Evolutionary conservation across 2,113 vertebrate species (phyloP), one percentile per base, ranked within the genome.

Genomic region (Morone chrysops): DNA sequence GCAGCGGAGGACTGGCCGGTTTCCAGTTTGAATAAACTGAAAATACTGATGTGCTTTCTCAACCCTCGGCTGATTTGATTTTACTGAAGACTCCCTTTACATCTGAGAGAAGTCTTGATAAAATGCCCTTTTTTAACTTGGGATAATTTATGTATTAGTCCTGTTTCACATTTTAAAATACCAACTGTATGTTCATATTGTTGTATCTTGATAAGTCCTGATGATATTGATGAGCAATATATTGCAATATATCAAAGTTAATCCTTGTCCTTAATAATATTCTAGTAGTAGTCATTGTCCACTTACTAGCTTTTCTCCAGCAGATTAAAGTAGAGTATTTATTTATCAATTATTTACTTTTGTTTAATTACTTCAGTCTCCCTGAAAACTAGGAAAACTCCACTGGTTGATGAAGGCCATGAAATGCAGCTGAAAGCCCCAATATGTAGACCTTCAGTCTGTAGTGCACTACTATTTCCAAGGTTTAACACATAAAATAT

Each of bases 21-120:
- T 75, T 90, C 91, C 88, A 90, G 87, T 67, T 81, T 43, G 76
- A 80, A 89, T 69, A 70, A 83, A 82, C 18, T 0, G 25, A 74
- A 85, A 73, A 79, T 54, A 12, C 13, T 20, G 60, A 71, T 81
- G 38, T 2, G 5, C 16, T 41, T 41, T 36, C n/a, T 67, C 31
- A 71, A 76, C 48, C 70, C 70, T 79, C 36, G 9, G 70, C 79
- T 40, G 43, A 75, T 78, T 51, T 66, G 20, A 50, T 60, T 68
- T 17, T 2, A 17, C 18, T 40, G 16, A 70, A 84, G 36, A 0
- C 6, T 20, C 16, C 45, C 66, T 80, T 41, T 8, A 40, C n/a
- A 53, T 54, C 12, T 17, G 17, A 50, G 25, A 38, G 10, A 17
- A 51, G 45, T 66, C 71, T 65, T 41, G 62, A 66, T 31, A 51